Evolutionary conservation across 1,140 invertebrate species (phyloP).

Genomic region (Chlorops oryzae): DNA sequence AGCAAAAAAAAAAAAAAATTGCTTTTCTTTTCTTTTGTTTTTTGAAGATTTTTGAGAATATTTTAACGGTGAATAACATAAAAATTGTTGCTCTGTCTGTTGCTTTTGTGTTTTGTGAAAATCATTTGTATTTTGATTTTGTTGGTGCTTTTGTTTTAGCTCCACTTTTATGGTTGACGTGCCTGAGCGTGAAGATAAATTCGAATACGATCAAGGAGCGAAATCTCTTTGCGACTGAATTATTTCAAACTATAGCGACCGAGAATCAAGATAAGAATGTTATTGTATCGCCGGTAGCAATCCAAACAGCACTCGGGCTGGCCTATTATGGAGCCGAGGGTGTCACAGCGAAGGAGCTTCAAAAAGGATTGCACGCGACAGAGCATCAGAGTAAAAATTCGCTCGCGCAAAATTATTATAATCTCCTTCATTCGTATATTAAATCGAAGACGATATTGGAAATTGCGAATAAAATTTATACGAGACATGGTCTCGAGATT

Average conservation of each 20-base stretch:
- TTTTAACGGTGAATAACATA: no score
- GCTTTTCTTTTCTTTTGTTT: background rate
- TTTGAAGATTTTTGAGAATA: no score
- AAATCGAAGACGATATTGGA: conserved; percentile 42
- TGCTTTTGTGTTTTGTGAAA: no score
- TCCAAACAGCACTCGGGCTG: conserved; percentile 37
- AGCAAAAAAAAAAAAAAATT: background rate
- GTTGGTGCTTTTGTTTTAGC: no score
- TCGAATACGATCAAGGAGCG: conserved; percentile 37
- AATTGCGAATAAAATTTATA: conserved; percentile 43
- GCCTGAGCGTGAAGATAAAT: conserved; percentile 7
- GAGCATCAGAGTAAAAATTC: conserved; percentile 39
- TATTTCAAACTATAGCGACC: conserved; percentile 41
- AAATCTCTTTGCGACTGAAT: conserved; percentile 41
- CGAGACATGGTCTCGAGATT: conserved; percentile 31
- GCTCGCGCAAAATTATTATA: conserved; percentile 36
- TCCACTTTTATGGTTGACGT: conserved; percentile 4
- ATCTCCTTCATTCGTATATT: conserved; percentile 37
- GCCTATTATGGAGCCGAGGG: conserved; percentile 43
- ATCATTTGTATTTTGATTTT: background rate
- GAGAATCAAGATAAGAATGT: conserved; percentile 43
- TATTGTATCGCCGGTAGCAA: conserved; percentile 40
- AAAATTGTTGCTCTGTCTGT: no score
- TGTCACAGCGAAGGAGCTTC: conserved; percentile 32
- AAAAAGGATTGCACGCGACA: conserved; percentile 37